Percentiles rank a stretch among this genome's conserved stretches.
Evolutionary conservation across 2,888 invertebrate genomes (phyloP).

Genomic region (Resseliella maxima): DNA sequence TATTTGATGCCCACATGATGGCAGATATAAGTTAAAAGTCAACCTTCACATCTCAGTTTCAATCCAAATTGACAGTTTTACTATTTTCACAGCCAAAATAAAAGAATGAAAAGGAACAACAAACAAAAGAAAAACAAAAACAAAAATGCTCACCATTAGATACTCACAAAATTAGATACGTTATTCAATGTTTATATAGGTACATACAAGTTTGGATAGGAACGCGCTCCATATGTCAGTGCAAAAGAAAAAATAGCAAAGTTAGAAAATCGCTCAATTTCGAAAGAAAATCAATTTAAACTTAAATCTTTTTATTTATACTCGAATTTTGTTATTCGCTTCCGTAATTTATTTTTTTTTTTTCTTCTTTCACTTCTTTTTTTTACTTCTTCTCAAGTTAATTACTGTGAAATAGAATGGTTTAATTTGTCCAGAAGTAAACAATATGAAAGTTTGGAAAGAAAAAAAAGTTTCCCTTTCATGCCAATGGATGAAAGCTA

Average conservation of each 20-base stretch:
- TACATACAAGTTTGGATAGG: not conserved
- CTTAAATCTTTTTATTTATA: not conserved
- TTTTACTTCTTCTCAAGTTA: not conserved
- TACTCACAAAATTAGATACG: not conserved
- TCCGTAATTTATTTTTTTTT: not conserved
- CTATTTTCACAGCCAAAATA: not conserved
- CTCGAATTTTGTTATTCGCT: not conserved
- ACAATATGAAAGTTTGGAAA: not conserved
- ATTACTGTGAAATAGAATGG: not conserved
- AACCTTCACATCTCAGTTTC: slow-evolving; percentile 6
- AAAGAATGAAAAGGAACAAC: not conserved
- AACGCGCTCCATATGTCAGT: not conserved
- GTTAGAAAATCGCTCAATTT: not conserved
- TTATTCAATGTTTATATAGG: not conserved
- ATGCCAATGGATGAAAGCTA: no score
- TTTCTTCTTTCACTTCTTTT: not conserved
- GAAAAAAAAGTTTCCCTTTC: not conserved
- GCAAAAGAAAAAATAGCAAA: not conserved
- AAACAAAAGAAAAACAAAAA: not conserved
- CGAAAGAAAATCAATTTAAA: slow-evolving; percentile 8
- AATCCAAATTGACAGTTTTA: slow-evolving; percentile 1
- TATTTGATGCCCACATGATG: not conserved
- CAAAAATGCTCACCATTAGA: not conserved
- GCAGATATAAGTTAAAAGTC: slow-evolving; percentile 23
- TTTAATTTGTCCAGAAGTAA: not conserved